Percentiles rank a stretch among this genome's conserved stretches.
Conservation (phyloP, 2,113 vertebrate species). For the Spilogale gracilis region DNA sequence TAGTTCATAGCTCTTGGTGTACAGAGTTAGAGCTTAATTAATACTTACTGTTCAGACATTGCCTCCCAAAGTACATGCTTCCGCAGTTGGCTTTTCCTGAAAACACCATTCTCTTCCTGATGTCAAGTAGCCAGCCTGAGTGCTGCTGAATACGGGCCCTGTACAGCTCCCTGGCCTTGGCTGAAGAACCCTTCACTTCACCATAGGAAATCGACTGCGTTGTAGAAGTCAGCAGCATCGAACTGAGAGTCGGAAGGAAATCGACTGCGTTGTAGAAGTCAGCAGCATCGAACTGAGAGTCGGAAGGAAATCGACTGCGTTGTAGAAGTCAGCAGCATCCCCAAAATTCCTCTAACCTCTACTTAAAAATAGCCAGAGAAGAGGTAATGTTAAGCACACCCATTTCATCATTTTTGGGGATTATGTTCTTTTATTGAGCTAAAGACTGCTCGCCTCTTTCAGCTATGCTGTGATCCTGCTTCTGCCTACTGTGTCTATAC, state of each 20-base stretch:
- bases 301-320: not conserved
- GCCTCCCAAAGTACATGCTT: not conserved
- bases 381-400: not conserved
- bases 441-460: not conserved
- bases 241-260: not conserved
- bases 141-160: not conserved
- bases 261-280: not conserved
- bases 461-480: slow-evolving; percentile 30
- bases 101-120: not conserved
- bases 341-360: not conserved
- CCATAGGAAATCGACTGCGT: not conserved
- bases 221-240: not conserved
- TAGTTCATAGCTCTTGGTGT: not conserved
- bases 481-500: not conserved
- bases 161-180: not conserved
- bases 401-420: not conserved
- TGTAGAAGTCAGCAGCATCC: not conserved
- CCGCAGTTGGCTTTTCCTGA: not conserved
- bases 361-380: slow-evolving; percentile 9
- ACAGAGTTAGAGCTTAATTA: not conserved
- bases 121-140: not conserved
- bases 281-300: not conserved
- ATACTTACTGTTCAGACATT: not conserved
- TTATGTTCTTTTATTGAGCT: not conserved
- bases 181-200: not conserved